Conservation (phyloP, 2,797 vertebrate genomes). For the Garrulus glandarius region DNA sequence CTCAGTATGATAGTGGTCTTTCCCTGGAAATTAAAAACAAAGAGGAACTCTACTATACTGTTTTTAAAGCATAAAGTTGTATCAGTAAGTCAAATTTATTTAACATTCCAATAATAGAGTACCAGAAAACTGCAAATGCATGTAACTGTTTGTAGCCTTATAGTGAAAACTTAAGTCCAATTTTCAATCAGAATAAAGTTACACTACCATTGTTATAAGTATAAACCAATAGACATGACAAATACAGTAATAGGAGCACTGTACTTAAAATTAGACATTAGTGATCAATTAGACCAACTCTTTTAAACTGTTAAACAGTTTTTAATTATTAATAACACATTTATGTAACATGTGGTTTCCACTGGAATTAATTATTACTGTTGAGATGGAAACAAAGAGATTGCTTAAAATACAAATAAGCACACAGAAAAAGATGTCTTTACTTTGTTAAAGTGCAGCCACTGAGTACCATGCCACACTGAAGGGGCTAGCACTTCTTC, state of each 20-base stretch:
- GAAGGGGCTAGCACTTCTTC: neutral
- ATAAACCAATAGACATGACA: conserved; percentile 23
- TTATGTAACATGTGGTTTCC: conserved; percentile 19
- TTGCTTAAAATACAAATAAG: conserved; percentile 47
- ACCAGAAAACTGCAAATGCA: conserved; percentile 49
- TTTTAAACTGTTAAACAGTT: conserved; percentile 27
- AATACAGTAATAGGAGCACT: neutral
- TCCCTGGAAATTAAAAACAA: conserved; percentile 81
- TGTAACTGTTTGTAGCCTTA: conserved; percentile 32
- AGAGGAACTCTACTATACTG: neutral
- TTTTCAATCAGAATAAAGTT: conserved; percentile 50
- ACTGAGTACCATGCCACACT: neutral
- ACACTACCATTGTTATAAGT: conserved; percentile 43
- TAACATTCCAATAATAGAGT: conserved; percentile 43
- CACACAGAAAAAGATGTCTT: neutral
- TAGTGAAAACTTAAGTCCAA: conserved; percentile 47
- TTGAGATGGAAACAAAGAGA: conserved; percentile 50
- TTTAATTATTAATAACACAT: conserved; percentile 35
- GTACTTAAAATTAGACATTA: conserved; percentile 30
- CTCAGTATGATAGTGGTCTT: conserved; percentile 93
- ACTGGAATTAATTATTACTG: conserved; percentile 12
- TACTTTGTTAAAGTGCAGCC: neutral
- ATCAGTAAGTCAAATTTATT: conserved; percentile 37
- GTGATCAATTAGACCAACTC: conserved; percentile 52
- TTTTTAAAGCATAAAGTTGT: conserved; percentile 14